Conservation (phyloP, 2,888 invertebrate species). For the Hemaris fuciformis region DNA sequence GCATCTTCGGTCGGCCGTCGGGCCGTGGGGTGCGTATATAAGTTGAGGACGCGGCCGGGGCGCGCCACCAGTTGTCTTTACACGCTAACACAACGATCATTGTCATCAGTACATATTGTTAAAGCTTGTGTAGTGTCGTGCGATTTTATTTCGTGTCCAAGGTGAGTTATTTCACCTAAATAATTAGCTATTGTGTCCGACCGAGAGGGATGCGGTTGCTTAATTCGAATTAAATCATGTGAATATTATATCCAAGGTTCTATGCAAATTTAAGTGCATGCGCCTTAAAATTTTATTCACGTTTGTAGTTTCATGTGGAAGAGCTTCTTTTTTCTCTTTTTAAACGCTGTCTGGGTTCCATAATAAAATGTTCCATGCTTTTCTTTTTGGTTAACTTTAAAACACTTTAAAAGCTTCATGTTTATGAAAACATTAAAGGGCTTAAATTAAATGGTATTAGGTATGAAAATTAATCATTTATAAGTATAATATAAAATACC, state of each 20-base stretch:
- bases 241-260: constrained; percentile 8
- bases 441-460: too few relatives aligned
- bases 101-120: constrained; percentile 48
- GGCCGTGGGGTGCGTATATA: constrained; percentile 68
- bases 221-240: constrained; percentile 5
- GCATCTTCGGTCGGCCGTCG: constrained; percentile 54
- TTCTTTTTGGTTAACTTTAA: too few relatives aligned
- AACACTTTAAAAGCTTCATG: too few relatives aligned
- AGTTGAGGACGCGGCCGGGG: constrained; percentile 54
- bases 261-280: neutral
- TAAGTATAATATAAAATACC: too few relatives aligned
- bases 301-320: neutral
- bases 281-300: neutral
- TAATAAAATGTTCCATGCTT: neutral
- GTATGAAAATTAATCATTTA: too few relatives aligned
- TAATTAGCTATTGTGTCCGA: constrained; percentile 16
- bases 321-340: neutral
- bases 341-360: neutral
- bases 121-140: constrained; percentile 60
- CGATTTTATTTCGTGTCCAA: constrained; percentile 50
- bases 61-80: constrained; percentile 64
- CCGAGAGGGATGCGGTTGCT: constrained; percentile 9
- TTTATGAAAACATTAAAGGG: too few relatives aligned
- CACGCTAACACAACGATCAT: constrained; percentile 53
- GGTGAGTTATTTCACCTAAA: constrained; percentile 47